phyloP scores from a whole-genome alignment of 2,113 vertebrate species.

The Carollia perspicillata region DNA sequence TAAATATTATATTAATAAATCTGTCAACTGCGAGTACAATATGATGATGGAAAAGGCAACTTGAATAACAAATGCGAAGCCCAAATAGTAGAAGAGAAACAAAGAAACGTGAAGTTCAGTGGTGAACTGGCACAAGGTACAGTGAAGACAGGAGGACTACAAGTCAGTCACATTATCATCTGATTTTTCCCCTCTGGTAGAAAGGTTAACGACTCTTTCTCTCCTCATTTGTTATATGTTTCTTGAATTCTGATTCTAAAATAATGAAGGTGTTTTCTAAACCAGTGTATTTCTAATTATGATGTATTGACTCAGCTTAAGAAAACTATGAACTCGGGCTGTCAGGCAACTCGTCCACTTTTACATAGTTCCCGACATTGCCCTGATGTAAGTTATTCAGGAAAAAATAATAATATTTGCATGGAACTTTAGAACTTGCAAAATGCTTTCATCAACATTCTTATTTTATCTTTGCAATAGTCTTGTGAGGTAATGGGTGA shows the following conservation, averaged over 20 bases:
- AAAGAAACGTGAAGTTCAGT: not conserved
- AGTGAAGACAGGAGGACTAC: not conserved
- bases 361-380: not conserved
- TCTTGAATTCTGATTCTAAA: slow-evolving; percentile 1
- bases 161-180: not conserved
- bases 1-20: not conserved
- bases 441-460: not conserved
- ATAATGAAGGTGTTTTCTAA: not conserved
- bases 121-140: not conserved
- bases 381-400: not conserved
- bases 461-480: not conserved
- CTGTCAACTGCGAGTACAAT: not conserved
- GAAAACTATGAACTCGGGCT: not conserved
- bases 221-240: not conserved
- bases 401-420: not conserved
- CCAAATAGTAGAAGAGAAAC: not conserved
- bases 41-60: slow-evolving; percentile 23
- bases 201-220: not conserved
- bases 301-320: not conserved
- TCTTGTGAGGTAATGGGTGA: not conserved
- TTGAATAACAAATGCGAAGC: slow-evolving; percentile 24
- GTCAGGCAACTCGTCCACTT: not conserved
- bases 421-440: not conserved
- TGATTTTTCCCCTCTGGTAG: not conserved
- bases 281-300: not conserved